Evolutionary conservation across 2,888 invertebrate species (phyloP), one percentile per base, ranked within the genome.

Genomic region (Drosophila diplacantha): DNA sequence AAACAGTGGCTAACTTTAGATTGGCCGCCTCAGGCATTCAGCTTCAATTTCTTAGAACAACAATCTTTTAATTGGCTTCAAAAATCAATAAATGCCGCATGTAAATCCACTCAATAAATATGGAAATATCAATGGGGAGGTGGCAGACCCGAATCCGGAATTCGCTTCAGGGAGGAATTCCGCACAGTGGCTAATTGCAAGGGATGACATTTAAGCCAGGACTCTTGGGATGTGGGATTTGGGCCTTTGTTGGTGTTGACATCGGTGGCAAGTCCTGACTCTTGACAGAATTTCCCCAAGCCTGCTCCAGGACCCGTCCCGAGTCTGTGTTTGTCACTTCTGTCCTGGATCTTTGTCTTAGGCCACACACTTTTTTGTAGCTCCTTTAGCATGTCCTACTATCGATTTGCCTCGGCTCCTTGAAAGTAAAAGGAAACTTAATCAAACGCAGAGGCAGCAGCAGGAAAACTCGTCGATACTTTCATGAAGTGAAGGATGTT

Each of bases 361-460:
- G 12, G 31, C 29, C 44, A 44, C 14, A 26, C 38, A 41, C 37
- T 32, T 39, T 24, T 41, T 41, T 26, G 11, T 18, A 18, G 52
- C 41, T 35, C 35, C 64, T 63, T 52, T 31, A 51, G 31, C 61
- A 51, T 43, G 61, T 35, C 20, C 24, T 24, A 20, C 34, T 63
- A 61, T 61, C 58, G 61, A 50, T 68, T 65, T 18, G 69, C 29
- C 26, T 18, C 22, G 56, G 18, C 58, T 20, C 35, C 60, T 60
- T 41, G 22, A 63, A 63, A 49, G 47, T 54, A 44, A 64, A 29
- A 69, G 54, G 56, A 75, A 78, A 73, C 79, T 81, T 81, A 75
- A 81, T 83, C 78, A 81, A 71, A 68, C 68, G 58, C 67, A 75
- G 60, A 62, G 63, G 55, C 66, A 71, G 61, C 60, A 66, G 62